Evolutionary conservation across 2,797 vertebrate genomes (phyloP).

Genomic region (Microhierax caerulescens): DNA sequence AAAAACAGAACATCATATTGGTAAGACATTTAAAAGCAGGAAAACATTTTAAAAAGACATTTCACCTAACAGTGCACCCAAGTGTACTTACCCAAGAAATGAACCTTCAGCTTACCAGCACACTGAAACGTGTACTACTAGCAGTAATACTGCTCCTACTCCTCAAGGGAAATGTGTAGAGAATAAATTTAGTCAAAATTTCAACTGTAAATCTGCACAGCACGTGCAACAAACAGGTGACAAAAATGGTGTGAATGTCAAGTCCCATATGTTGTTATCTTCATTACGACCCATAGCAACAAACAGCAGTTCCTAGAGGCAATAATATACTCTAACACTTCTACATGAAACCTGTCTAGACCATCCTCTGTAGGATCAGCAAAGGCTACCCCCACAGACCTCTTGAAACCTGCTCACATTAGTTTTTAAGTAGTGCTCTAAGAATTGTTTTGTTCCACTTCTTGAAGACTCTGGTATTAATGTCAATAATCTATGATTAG

Average conservation of each 20-base stretch:
- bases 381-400: background rate
- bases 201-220: conserved; percentile 73
- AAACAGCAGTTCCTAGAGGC: conserved; percentile 26
- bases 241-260: conserved; percentile 62
- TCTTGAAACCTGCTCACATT: background rate
- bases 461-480: conserved; percentile 23
- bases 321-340: background rate
- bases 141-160: conserved; percentile 78
- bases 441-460: background rate
- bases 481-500: background rate
- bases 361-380: background rate
- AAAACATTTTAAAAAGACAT: conserved; percentile 57
- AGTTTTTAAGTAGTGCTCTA: background rate
- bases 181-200: conserved; percentile 78
- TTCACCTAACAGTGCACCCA: conserved; percentile 73
- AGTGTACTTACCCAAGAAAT: conserved; percentile 80
- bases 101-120: conserved; percentile 80
- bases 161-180: conserved; percentile 81
- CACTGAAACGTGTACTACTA: conserved; percentile 79
- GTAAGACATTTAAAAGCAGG: conserved; percentile 34
- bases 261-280: conserved; percentile 38
- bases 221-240: conserved; percentile 71
- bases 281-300: conserved; percentile 36
- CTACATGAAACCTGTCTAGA: conserved; percentile 15
- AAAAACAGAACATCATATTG: conserved; percentile 28